Evolutionary conservation across 2,113 vertebrate species (phyloP).

Genomic region (Tonatia bakeri): DNA sequence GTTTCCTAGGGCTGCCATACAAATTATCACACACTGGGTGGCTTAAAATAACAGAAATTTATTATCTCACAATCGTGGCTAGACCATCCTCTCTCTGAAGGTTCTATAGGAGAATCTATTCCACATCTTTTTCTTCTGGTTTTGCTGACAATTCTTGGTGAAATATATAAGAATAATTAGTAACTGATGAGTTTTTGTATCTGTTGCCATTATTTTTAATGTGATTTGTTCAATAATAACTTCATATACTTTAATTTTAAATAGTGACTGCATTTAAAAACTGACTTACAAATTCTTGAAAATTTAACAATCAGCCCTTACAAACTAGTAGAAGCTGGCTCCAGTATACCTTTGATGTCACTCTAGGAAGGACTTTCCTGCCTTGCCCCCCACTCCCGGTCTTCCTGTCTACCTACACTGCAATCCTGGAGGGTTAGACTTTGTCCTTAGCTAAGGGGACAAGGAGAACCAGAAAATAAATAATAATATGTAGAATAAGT

Average conservation of each 20-base stretch:
- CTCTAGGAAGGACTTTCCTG: neutral
- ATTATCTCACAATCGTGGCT: no score
- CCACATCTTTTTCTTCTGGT: no score
- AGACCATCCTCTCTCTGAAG: no score
- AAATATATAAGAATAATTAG: neutral
- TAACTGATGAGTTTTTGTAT: neutral
- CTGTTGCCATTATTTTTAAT: slow-evolving; percentile 11
- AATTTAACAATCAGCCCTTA: neutral
- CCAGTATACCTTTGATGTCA: neutral
- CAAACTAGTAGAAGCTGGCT: neutral
- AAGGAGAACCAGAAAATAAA: neutral
- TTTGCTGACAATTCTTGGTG: neutral
- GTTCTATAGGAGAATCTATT: no score
- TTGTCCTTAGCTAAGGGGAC: neutral
- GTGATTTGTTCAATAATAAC: neutral
- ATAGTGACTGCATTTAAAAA: neutral
- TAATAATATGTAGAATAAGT: neutral
- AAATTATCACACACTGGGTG: neutral
- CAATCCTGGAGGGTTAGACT: neutral
- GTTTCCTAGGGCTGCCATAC: neutral
- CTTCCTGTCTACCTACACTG: neutral
- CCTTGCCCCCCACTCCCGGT: neutral
- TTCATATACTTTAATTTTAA: neutral
- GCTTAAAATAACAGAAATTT: no score
- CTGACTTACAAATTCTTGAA: neutral